phyloP scores from a whole-genome alignment of 2,797 vertebrate genomes.

The Lithobates sylvaticus region DNA sequence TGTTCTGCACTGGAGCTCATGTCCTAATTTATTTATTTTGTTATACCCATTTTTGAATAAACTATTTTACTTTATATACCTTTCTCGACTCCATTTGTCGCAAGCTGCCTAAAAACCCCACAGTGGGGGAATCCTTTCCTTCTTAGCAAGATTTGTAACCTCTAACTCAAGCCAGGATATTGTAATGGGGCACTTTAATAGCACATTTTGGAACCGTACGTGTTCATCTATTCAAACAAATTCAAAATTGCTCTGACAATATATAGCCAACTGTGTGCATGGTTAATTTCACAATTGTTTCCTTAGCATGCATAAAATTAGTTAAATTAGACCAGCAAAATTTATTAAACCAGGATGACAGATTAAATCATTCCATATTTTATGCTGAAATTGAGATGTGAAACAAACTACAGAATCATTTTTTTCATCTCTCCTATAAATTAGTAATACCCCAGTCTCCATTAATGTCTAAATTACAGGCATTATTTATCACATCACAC shows the following conservation, averaged over 20 bases:
- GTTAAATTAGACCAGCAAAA: slow-evolving; percentile 6
- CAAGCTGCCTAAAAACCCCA: no score
- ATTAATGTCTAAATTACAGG: slow-evolving; percentile 50
- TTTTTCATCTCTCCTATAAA: slow-evolving; percentile 10
- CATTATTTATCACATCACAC: slow-evolving; percentile 31
- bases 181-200: not conserved
- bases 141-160: no score
- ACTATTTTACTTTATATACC: no score
- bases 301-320: slow-evolving; percentile 5
- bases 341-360: slow-evolving; percentile 36
- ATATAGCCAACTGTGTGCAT: not conserved
- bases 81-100: no score
- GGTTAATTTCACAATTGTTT: slow-evolving; percentile 5
- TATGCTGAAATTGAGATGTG: slow-evolving; percentile 17
- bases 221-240: not conserved
- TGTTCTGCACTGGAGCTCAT: no score
- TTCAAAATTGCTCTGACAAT: not conserved
- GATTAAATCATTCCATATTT: slow-evolving; percentile 15
- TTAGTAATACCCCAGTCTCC: slow-evolving; percentile 18
- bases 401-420: slow-evolving; percentile 6
- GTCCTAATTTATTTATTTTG: no score
- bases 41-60: no score
- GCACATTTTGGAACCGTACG: not conserved
- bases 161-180: no score
- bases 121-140: no score